These are phyloP conservation scores for Vulpes lagopus DNA, from an alignment of 2,113 vertebrate species.

Conservation along the genomic window DNA sequence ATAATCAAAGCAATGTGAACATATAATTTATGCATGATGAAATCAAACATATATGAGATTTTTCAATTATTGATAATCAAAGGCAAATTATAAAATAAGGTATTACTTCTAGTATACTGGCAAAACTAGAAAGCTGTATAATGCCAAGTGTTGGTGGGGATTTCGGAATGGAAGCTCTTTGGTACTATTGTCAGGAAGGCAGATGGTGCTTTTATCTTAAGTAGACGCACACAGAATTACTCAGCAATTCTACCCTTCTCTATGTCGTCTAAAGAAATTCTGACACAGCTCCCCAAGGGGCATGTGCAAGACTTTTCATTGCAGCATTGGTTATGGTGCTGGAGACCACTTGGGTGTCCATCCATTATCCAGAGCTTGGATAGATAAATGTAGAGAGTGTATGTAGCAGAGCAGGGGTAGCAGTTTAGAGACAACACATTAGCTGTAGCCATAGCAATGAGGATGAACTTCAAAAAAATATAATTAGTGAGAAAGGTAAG, in stretches of 20 bases:
- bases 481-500: constrained; percentile 58
- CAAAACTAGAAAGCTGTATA: neutral
- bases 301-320: neutral
- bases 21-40: neutral
- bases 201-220: neutral
- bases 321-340: neutral
- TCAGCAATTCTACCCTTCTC: neutral
- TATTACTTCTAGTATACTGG: neutral
- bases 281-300: neutral
- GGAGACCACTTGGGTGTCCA: neutral
- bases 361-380: neutral
- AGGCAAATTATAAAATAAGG: neutral
- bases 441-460: constrained; percentile 59
- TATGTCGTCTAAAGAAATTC: neutral
- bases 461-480: neutral
- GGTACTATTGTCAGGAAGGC: neutral
- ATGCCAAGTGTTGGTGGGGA: neutral
- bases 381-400: neutral
- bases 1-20: neutral
- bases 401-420: neutral
- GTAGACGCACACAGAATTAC: neutral
- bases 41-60: neutral
- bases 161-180: too few relatives aligned
- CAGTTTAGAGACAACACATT: neutral
- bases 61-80: neutral